Evolutionary conservation across 2,888 invertebrate species (phyloP), one percentile per base, ranked within the genome.

Genomic region (Cabera pusaria): DNA sequence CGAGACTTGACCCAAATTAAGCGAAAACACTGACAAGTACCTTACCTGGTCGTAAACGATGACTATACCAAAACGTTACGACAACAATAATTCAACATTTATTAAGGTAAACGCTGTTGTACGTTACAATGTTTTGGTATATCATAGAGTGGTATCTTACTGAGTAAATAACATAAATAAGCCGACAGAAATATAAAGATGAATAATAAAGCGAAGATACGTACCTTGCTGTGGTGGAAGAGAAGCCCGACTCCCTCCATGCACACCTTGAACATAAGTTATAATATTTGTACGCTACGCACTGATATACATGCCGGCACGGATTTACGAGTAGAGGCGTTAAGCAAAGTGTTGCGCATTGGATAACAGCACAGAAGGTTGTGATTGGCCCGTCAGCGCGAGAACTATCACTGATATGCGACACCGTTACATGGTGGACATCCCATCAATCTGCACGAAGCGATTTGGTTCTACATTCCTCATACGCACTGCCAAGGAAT

Each of bases 161-260:
- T 35, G 29, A 32, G 49, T 61, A 61, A 59, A 65, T 69, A 60
- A 76, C 74, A 78, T 67, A 67, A 72, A 76, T 58, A 89, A 87
- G 84, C 85, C 64, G 75, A 87, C 78, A 76, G 74, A 81, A 80
- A 75, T 59, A 62, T 51, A 53, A 61, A 66, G 48, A 62, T 27
- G 40, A 49, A 41, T 16, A 23, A 17, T 19, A 44, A 71, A 71
- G 63, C 60, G 42, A 46, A 54, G 50, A 42, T 49, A 72, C 78
- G 82, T 94, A 99, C 99, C 98, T 99, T 99, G 94, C 98, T 98
- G 88, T 98, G 98, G 66, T 98, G 98, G 91, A 99, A 98, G 68
- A 99, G 95, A 60, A 99, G 94, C 63, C 98, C 98, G 68, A 99
- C 98, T 72, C 99, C 99, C 89, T 99, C 99, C 93, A 99, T 97